Evolutionary conservation across 2,888 invertebrate species (phyloP), one percentile per base, ranked within the genome.

Genomic region (Caradrina kadenii): DNA sequence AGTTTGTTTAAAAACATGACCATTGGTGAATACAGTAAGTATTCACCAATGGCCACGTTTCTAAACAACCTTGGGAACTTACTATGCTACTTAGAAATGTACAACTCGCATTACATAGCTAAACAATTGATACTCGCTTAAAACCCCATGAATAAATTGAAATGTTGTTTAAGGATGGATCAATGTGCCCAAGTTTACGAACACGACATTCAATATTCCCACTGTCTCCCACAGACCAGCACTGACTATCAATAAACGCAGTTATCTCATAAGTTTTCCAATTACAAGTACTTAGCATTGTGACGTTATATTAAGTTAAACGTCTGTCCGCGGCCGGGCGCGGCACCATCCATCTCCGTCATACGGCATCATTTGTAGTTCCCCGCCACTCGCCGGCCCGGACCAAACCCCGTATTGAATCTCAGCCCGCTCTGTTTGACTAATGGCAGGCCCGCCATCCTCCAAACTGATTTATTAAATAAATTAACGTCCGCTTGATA

Each of bases 391-490:
- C 80, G 80, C 87, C 88, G 84, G 74, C 71, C 75, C 80, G 83
- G 87, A 88, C 90, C 91, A 79, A 89, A 88, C 90, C 90, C 86
- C 81, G 89, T 89, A 90, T 90, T 87, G 89, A 87, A 87, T 88
- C 90, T 87, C 87, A 84, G 84, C 83, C 82, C 83, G 73, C 74
- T 75, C 83, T 80, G 85, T 89, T 90, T 93, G 93, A 93, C 89
- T 93, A 93, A 94, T 94, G 91, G 91, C 88, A 77, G 83, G 71
- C 86, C 87, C 87, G 86, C 86, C 89, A 90, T 88, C 89, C 85
- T 87, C 88, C 89, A 83, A 90, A 88, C 91, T 82, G 94, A 93
- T 94, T 94, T 94, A 94, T 94, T 93, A 91, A 94, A 94, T 93
- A 93, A 94, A 94, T 94, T 93, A 92, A 90, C 90, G 88, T 90